phyloP scores from a whole-genome alignment of 1,140 invertebrate species.

The Zophobas atratus region DNA sequence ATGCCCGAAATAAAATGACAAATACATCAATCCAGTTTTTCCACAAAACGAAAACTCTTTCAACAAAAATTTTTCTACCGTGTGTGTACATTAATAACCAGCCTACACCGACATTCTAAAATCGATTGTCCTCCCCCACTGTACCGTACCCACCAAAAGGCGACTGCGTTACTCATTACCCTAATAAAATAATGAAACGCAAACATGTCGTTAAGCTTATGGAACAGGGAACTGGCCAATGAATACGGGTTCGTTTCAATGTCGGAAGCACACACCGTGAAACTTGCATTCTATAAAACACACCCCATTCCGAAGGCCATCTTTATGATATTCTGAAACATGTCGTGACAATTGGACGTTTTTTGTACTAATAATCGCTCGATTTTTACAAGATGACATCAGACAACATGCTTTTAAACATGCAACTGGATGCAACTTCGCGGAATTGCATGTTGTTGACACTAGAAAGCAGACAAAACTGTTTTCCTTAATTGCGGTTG shows the following conservation, averaged over 20 bases:
- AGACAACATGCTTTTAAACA: constrained; percentile 27
- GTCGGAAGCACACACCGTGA: constrained; percentile 39
- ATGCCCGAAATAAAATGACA: too few relatives aligned
- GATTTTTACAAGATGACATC: constrained; percentile 31
- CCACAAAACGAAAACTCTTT: too few relatives aligned
- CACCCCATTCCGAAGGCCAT: constrained; percentile 32
- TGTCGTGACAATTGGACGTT: constrained; percentile 30
- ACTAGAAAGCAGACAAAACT: constrained; percentile 38
- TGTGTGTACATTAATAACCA: not conserved
- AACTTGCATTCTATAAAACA: constrained; percentile 34
- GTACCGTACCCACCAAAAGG: not conserved
- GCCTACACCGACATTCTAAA: not conserved
- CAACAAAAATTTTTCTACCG: too few relatives aligned
- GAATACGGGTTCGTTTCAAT: constrained; percentile 35
- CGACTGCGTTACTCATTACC: constrained; percentile 33
- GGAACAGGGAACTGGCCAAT: constrained; percentile 27
- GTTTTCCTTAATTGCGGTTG: constrained; percentile 34
- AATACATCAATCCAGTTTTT: too few relatives aligned
- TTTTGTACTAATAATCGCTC: constrained; percentile 23
- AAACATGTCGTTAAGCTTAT: constrained; percentile 33
- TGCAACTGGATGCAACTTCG: constrained; percentile 29
- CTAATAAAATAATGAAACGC: constrained; percentile 42
- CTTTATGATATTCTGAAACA: constrained; percentile 36
- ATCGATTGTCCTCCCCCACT: constrained; percentile 28
- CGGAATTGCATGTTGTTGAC: constrained; percentile 29